phyloP scores from a whole-genome alignment of 2,888 invertebrate genomes.

The Brachyptera putata region DNA sequence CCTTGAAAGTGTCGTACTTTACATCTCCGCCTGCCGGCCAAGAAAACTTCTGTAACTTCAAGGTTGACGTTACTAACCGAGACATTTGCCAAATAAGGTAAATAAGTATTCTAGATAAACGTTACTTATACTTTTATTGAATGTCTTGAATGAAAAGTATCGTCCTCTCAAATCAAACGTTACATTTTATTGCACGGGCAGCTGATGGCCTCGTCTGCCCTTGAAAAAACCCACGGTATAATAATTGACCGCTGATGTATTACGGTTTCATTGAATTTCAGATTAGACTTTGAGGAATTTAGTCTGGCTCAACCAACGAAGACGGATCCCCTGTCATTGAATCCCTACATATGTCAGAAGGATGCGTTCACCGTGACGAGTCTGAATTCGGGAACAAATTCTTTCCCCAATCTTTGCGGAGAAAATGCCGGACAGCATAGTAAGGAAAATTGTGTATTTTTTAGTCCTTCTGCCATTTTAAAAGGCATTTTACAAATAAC shows the following conservation, averaged over 20 bases:
- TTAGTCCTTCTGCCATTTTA: too few species aligned
- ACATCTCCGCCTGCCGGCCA: neutral
- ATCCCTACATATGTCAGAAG: neutral
- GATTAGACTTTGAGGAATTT: constrained; percentile 55
- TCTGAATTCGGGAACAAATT: constrained; percentile 52
- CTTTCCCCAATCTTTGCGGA: constrained; percentile 55
- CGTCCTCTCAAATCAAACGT: too few species aligned
- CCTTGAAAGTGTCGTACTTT: constrained; percentile 8
- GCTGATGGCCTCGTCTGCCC: too few species aligned
- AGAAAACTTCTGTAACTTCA: constrained; percentile 46
- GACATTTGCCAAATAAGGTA: constrained; percentile 57
- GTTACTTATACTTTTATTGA: neutral
- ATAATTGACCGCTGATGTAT: too few species aligned
- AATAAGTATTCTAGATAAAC: constrained; percentile 14
- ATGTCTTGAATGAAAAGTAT: too few species aligned
- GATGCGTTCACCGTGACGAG: constrained; percentile 34
- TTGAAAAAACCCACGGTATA: too few species aligned
- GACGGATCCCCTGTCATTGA: neutral
- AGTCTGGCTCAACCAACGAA: constrained; percentile 50
- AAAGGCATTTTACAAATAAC: too few species aligned
- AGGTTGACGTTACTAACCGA: constrained; percentile 53
- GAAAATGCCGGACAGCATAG: constrained; percentile 60
- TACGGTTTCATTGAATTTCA: too few species aligned
- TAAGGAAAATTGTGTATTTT: constrained; percentile 43
- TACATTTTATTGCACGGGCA: too few species aligned